Percentiles rank a stretch among this genome's conserved stretches.
Conservation (phyloP, 1,140 invertebrate species). For the Trichonephila clavata region DNA sequence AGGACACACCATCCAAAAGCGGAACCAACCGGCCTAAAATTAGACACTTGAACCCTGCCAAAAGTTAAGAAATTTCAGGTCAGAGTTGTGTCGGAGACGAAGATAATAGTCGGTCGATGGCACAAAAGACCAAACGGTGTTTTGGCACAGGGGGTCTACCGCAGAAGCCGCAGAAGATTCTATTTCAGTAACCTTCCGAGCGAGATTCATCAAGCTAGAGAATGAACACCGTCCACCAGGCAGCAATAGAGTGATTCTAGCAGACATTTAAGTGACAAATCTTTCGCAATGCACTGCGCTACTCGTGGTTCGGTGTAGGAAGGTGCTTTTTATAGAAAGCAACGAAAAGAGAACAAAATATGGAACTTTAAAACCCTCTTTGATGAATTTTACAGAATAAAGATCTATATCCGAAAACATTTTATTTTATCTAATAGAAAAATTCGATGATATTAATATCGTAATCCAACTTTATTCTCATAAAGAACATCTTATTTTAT, state of each 20-base stretch:
- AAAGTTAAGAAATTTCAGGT: neutral
- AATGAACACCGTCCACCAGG: neutral
- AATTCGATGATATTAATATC: too few relatives aligned
- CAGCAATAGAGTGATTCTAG: neutral
- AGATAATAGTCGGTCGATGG: neutral
- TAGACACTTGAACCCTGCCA: neutral
- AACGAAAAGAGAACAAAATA: too few relatives aligned
- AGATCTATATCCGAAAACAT: too few relatives aligned
- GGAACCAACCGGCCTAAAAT: neutral
- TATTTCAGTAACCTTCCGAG: constrained; percentile 14
- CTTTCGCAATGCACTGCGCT: neutral
- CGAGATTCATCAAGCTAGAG: constrained; percentile 20
- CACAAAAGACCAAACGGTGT: neutral
- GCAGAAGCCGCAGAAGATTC: constrained; percentile 6
- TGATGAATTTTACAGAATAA: too few relatives aligned
- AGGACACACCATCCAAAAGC: neutral
- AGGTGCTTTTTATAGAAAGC: neutral
- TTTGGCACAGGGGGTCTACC: constrained; percentile 29
- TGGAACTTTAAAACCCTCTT: too few relatives aligned
- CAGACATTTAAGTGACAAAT: neutral
- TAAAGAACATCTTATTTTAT: too few relatives aligned
- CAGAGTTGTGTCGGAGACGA: neutral
- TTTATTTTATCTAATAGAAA: too few relatives aligned
- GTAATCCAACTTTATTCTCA: too few relatives aligned
- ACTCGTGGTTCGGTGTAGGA: neutral